Evolutionary conservation across 2,888 invertebrate genomes (phyloP).

Genomic region (Epinotia demarniana): DNA sequence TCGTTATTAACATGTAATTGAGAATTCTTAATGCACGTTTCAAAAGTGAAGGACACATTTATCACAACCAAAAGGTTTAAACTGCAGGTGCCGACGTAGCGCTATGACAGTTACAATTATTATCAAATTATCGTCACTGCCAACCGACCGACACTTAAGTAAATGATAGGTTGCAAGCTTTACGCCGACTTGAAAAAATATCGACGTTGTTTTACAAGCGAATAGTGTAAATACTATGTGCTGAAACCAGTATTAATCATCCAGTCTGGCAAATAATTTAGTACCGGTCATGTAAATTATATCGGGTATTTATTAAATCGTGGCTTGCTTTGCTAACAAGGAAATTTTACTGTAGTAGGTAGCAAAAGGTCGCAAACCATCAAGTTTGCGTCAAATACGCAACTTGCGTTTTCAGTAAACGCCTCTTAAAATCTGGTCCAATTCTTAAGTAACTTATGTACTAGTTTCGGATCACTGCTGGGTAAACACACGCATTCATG

Average conservation of each 20-base stretch:
- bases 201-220: constrained; percentile 66
- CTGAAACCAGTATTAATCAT: constrained; percentile 68
- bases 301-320: constrained; percentile 13
- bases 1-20: not conserved
- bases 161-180: constrained; percentile 71
- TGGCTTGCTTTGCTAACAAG: constrained; percentile 8
- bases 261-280: constrained; percentile 62
- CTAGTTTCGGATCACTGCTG: not conserved
- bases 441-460: not conserved
- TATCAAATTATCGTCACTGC: constrained; percentile 76
- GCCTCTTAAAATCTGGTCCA: not conserved
- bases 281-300: constrained; percentile 52
- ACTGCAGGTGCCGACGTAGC: constrained; percentile 54
- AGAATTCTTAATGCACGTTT: not conserved
- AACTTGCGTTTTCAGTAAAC: not conserved
- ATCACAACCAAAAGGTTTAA: constrained; percentile 19
- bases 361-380: not conserved
- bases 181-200: constrained; percentile 70
- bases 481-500: not conserved
- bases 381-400: not conserved
- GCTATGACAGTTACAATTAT: constrained; percentile 75
- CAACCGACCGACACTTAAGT: constrained; percentile 69
- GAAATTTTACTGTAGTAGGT: not conserved
- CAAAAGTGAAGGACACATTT: constrained; percentile 17
- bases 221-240: constrained; percentile 72